These are phyloP conservation scores for Xanthostigma xanthostigma DNA, from an alignment of 2,888 invertebrate species.

Conservation along the genomic window DNA sequence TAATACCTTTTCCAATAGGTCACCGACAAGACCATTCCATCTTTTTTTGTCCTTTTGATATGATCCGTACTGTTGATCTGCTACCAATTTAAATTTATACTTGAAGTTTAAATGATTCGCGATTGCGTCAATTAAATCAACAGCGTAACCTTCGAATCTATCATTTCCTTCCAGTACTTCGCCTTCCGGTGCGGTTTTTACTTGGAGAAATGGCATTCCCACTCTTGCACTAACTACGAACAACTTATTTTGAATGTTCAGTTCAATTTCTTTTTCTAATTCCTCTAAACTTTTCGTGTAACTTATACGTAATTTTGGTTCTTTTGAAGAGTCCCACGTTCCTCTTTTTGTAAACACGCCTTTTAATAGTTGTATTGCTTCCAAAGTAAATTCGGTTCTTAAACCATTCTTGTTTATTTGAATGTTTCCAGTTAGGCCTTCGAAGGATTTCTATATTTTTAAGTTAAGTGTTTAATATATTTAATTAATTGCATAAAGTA, in stretches of 20 bases:
- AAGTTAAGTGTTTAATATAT: no score
- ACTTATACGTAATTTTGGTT: no score
- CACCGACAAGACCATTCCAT: conserved; percentile 66
- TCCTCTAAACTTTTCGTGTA: no score
- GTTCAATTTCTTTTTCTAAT: conserved; percentile 7
- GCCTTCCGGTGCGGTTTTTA: conserved; percentile 37
- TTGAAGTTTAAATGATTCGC: conserved; percentile 44
- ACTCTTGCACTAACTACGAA: conserved; percentile 40
- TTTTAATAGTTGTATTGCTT: conserved; percentile 48
- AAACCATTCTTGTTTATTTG: conserved; percentile 51
- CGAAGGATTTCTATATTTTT: no score
- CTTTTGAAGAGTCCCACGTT: conserved; percentile 23
- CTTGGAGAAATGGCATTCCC: conserved; percentile 56
- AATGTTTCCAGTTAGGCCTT: conserved; percentile 49
- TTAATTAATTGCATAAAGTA: no score
- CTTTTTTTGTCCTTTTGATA: conserved; percentile 52
- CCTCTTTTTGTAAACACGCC: conserved; percentile 39
- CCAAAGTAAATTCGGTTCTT: conserved; percentile 41
- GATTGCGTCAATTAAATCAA: conserved; percentile 77
- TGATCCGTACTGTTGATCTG: conserved; percentile 55
- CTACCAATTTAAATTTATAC: conserved; percentile 55
- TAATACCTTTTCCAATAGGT: conserved; percentile 57
- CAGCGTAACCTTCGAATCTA: conserved; percentile 74
- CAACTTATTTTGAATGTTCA: conserved; percentile 33
- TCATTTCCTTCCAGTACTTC: conserved; percentile 54